Evolutionary conservation across 2,888 invertebrate genomes (phyloP).

Genomic region (Epinotia demarniana): DNA sequence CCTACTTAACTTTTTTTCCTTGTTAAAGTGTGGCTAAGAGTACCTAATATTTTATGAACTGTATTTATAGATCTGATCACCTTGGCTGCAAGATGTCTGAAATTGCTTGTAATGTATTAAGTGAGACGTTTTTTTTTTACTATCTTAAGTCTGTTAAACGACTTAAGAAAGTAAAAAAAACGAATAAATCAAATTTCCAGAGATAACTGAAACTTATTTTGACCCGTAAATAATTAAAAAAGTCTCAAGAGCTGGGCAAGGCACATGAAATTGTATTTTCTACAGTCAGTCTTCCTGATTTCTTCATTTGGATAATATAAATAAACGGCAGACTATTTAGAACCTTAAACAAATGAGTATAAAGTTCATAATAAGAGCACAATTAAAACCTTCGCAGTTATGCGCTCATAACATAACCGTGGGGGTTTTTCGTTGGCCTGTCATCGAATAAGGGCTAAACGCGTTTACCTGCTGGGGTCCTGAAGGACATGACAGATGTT

Average conservation of each 20-base stretch:
- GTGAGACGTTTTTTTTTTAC: no score
- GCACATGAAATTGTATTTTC: no score
- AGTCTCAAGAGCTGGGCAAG: no score
- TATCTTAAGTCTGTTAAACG: no score
- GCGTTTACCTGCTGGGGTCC: no score
- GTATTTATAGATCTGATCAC: not conserved
- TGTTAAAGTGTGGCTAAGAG: not conserved
- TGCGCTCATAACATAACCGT: no score
- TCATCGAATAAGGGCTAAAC: no score
- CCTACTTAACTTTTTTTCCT: not conserved
- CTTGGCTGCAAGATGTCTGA: no score
- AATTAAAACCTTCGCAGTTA: not conserved
- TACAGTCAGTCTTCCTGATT: not conserved
- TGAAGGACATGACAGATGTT: no score
- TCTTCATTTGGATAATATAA: slow-evolving; percentile 9
- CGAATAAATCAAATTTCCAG: not conserved
- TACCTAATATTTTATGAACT: not conserved
- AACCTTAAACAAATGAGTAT: not conserved
- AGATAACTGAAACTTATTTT: not conserved
- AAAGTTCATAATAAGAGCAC: slow-evolving; percentile 29
- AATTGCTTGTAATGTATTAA: not conserved
- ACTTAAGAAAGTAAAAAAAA: not conserved
- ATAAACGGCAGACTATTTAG: not conserved
- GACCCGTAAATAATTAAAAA: not conserved
- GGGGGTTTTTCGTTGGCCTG: no score